Evolutionary conservation across 2,797 vertebrate genomes (phyloP), one percentile per base, ranked within the genome.

Genomic region (Etheostoma nigrum): DNA sequence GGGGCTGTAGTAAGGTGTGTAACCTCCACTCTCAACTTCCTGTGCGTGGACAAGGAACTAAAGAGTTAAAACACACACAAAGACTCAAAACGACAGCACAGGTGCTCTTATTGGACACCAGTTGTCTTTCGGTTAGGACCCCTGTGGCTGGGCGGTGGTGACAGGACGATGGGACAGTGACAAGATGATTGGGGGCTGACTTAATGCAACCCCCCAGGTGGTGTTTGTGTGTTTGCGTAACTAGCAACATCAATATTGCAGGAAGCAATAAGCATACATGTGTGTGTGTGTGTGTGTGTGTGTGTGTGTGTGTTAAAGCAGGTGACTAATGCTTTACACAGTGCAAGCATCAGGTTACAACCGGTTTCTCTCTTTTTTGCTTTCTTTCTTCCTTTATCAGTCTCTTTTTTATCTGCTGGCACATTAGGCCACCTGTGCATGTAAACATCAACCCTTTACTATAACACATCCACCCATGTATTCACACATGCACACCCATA

Each of bases 41-140:
- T 45, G 19, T 30, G n/a, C 62, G 40, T 47, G 19, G 30, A 47
- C 21, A 45, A 44, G 19, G 30, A 53, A 42, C 14, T 57, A 13
- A 45, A 72, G 27, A 48, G 62, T 23, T 25, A 30, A 64, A 66
- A 78, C 51, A 63, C 36, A 55, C 52, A 74, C 23, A 6, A 23
- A 42, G 42, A 33, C 47, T 76, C 53, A 72, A 76, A 78, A 30
- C 25, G 54, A 65, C 67, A 70, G 69, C n/a, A 80, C 89, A 88
- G 85, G 81, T 84, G 86, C 66, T 84, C 70, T 73, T 78, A 62
- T 21, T 74, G 68, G 68, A 88, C 92, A 93, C 88, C 92, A 92
- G 92, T 88, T 82, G 84, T 44, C 76, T 79, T 73, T 86, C 78
- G 80, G 68, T 72, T 63, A 60, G 77, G 81, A 85, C 87, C 90